These are phyloP conservation scores for Pachydiplax longipennis DNA, from an alignment of 2,888 invertebrate genomes.

Conservation along the genomic window DNA sequence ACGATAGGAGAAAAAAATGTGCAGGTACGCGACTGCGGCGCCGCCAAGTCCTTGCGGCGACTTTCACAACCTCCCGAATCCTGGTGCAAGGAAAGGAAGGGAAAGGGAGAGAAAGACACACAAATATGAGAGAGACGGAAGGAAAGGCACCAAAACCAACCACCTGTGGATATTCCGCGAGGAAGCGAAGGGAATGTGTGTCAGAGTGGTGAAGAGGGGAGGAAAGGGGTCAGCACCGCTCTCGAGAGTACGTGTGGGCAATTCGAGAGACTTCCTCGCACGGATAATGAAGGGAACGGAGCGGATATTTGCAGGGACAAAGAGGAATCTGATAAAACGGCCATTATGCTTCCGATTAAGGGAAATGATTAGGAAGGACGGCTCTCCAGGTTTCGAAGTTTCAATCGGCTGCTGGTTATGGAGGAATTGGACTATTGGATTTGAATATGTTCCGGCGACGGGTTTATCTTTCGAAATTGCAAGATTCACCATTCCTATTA, in stretches of 20 bases:
- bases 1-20: neutral
- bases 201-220: neutral
- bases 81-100: neutral
- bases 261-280: neutral
- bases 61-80: neutral
- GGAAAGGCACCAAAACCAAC: neutral
- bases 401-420: too few species aligned
- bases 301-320: neutral
- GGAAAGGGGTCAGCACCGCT: neutral
- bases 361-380: too few species aligned
- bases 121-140: neutral
- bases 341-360: too few species aligned
- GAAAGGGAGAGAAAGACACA: neutral
- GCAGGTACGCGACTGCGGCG: neutral
- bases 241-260: neutral
- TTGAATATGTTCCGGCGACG: too few species aligned
- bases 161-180: conserved; percentile 44
- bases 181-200: neutral
- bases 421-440: too few species aligned
- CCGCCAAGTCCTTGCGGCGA: neutral
- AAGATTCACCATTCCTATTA: too few species aligned
- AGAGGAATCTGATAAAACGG: neutral
- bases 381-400: too few species aligned
- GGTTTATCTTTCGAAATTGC: too few species aligned
- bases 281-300: neutral